Evolutionary conservation across 2,797 vertebrate species (phyloP).

Genomic region (Artibeus jamaicensis): DNA sequence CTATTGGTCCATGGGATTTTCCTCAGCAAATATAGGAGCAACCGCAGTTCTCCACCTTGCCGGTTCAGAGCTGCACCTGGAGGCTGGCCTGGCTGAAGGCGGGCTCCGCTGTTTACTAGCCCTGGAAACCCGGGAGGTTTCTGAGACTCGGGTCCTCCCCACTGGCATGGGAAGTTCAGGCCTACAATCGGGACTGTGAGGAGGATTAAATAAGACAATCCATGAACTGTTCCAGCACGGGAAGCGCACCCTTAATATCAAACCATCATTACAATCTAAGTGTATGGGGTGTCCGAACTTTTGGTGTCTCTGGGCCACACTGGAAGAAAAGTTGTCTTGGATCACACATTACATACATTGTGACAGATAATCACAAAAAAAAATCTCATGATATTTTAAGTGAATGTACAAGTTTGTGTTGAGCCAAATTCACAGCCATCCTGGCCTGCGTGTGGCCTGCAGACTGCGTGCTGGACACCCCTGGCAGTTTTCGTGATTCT

Average conservation of each 20-base stretch:
- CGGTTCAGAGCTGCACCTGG: neutral
- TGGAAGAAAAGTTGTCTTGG: too few species aligned
- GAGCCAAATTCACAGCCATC: too few species aligned
- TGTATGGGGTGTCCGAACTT: too few species aligned
- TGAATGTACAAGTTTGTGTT: too few species aligned
- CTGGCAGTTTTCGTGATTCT: neutral
- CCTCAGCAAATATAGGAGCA: neutral
- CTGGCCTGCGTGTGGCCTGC: too few species aligned
- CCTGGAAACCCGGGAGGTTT: rapidly evolving
- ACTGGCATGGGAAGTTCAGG: neutral
- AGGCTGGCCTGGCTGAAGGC: neutral
- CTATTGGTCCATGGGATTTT: neutral
- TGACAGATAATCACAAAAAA: too few species aligned
- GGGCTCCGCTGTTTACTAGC: neutral
- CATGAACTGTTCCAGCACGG: neutral
- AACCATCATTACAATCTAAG: neutral
- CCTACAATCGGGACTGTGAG: neutral
- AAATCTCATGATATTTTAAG: too few species aligned
- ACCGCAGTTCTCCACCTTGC: neutral
- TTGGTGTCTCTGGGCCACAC: too few species aligned
- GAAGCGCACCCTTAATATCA: neutral
- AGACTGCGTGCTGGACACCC: too few species aligned
- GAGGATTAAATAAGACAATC: neutral
- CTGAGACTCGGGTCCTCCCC: neutral
- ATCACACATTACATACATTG: too few species aligned